Evolutionary conservation across 2,113 vertebrate genomes (phyloP).

Genomic region (Falcunculus frontatus): DNA sequence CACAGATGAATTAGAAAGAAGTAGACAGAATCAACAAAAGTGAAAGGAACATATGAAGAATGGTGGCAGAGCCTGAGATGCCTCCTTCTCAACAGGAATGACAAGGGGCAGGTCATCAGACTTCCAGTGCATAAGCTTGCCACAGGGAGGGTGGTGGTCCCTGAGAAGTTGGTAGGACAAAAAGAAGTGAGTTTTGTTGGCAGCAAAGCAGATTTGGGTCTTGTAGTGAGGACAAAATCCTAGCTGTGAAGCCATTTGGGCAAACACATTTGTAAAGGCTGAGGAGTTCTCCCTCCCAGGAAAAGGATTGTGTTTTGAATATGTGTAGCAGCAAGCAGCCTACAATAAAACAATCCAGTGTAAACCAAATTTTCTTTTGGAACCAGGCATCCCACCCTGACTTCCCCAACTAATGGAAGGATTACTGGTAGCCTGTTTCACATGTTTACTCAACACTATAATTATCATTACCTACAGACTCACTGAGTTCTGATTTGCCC

Average conservation of each 20-base stretch:
- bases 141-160: not conserved
- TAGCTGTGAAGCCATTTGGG: not conserved
- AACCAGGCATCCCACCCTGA: not conserved
- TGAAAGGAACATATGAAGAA: not conserved
- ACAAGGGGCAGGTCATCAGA: fast-evolving
- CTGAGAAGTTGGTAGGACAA: not conserved
- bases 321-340: not conserved
- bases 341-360: not conserved
- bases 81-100: not conserved
- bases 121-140: not conserved
- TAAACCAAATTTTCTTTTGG: not conserved
- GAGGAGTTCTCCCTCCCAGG: not conserved
- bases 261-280: not conserved
- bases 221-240: not conserved
- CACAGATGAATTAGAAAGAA: not conserved
- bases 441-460: not conserved
- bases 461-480: constrained; percentile 13
- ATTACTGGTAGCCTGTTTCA: not conserved
- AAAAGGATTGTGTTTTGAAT: not conserved
- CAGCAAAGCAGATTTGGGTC: not conserved
- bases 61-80: not conserved
- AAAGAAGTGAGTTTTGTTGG: not conserved
- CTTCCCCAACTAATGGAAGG: not conserved
- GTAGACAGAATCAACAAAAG: not conserved
- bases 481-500: constrained; percentile 3